These are phyloP conservation scores for Zaprionus taronus DNA, from an alignment of 1,140 invertebrate species.

Conservation along the genomic window DNA sequence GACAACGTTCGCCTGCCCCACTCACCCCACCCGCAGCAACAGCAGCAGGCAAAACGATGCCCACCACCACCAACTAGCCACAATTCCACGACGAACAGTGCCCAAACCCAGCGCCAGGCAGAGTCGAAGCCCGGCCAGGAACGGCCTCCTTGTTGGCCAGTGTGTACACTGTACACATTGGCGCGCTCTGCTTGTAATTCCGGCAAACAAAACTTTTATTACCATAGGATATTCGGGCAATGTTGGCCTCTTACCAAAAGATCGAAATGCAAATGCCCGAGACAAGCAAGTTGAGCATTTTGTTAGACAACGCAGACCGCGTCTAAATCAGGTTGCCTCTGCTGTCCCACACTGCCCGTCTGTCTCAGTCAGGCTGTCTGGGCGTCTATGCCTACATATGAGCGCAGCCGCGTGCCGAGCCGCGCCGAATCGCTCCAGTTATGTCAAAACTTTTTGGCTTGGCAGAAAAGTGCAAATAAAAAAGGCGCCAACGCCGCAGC, in stretches of 20 bases:
- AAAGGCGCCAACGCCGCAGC: conserved; percentile 20
- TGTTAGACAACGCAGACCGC: conserved; percentile 66
- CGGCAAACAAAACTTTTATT: conserved; percentile 75
- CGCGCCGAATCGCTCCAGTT: conserved; percentile 66
- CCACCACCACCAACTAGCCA: conserved; percentile 4
- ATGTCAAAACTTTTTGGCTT: conserved; percentile 61
- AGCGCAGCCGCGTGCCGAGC: conserved; percentile 14
- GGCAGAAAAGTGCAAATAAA: conserved; percentile 39
- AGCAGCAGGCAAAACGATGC: not conserved
- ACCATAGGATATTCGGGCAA: conserved; percentile 66
- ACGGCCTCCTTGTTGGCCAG: conserved; percentile 17
- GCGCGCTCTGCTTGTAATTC: conserved; percentile 64
- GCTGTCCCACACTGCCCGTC: conserved; percentile 14
- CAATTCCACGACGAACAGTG: conserved; percentile 27
- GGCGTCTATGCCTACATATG: conserved; percentile 51
- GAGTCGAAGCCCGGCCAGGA: conserved; percentile 14
- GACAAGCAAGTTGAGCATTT: conserved; percentile 75
- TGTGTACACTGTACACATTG: conserved; percentile 17
- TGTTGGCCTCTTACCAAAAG: conserved; percentile 72
- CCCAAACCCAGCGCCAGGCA: conserved; percentile 45
- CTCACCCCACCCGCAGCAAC: conserved; percentile 13
- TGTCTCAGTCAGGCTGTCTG: conserved; percentile 1
- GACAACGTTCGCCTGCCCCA: conserved; percentile 28
- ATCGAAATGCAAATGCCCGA: conserved; percentile 79
- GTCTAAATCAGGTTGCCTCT: conserved; percentile 70